Base-by-base conservation (phyloP, 2,797 vertebrate genomes). In the Gymnoscopelus microlampas region DNA sequence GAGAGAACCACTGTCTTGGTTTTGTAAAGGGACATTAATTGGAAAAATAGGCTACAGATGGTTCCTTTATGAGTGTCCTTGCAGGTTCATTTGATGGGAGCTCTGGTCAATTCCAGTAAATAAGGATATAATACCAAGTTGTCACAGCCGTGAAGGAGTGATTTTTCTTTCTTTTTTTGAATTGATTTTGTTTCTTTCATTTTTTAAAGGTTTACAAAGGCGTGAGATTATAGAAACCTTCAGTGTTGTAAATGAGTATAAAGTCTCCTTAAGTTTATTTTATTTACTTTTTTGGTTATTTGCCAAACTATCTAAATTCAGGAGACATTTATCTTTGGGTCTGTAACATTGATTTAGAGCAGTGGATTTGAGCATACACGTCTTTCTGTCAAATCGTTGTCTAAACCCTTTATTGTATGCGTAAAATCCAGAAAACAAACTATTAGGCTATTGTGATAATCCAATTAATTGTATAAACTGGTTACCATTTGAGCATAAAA, bases 1-100 rank as follows among this genome's bases (percentile, higher is more conserved):
- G 56, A 80, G 51, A 56, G 44, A 70, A 66, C 23, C 14, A 73
- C 49, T 54, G 62, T 73, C 78, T 76, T 84, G 72, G 79, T 75
- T 50, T 50, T 50, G 66, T 74, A 77, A 79, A 71, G 59, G 57
- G 71, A 68, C 74, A 75, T 82, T 76, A 72, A 67, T 59, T 77
- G 59, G 14, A 44, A 29, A 19, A 80, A 64, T 67, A 73, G 69
- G n/a, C 49, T 69, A 71, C 71, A 73, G 69, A 35, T 74, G 71
- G 23, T 49, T 59, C 23, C 44, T 83, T 83, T 65, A 80, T 84
- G 70, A 70, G 53, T 66, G 29, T 19, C 29, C 6, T 39, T 50
- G 68, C 70, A 63, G 70, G 57, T 69, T 76, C 60, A 58, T 6
- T 5, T 73, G 69, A 60, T 77, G 85, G 77, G 78, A 81, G 49